Conservation (phyloP, 2,888 invertebrate species). For the Hydriomena furcata region DNA sequence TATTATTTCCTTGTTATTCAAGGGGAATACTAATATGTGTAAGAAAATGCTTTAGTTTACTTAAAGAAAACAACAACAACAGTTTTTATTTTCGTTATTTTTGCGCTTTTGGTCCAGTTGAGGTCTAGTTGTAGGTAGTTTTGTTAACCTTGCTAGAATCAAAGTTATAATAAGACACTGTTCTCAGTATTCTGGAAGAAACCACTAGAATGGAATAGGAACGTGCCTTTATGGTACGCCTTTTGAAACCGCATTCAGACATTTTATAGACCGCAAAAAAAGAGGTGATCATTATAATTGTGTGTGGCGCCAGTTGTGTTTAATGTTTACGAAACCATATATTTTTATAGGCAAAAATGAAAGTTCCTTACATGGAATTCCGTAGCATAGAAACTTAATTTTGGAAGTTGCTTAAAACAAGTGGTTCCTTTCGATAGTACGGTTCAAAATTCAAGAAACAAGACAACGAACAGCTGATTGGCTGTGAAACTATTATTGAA, state of each 20-base stretch:
- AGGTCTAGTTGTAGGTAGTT: not conserved
- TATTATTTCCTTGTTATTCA: too few relatives aligned
- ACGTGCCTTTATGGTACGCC: not conserved
- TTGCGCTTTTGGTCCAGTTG: slow-evolving; percentile 5
- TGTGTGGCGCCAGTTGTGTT: slow-evolving; percentile 14
- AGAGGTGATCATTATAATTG: slow-evolving; percentile 6
- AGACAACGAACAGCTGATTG: slow-evolving; percentile 9
- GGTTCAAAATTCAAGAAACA: too few relatives aligned
- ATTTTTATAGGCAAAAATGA: too few relatives aligned
- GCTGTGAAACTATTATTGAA: slow-evolving; percentile 7
- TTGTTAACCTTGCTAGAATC: not conserved
- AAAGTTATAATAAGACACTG: not conserved
- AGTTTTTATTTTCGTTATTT: not conserved
- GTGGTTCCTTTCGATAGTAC: too few relatives aligned
- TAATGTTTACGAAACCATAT: not conserved
- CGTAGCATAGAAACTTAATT: not conserved
- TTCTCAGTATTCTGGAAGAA: too few relatives aligned
- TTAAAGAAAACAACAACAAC: too few relatives aligned
- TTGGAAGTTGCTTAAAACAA: not conserved
- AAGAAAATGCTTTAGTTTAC: too few relatives aligned
- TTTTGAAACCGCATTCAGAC: slow-evolving; percentile 15
- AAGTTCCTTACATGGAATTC: too few relatives aligned
- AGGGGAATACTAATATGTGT: too few relatives aligned
- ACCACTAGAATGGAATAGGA: slow-evolving; percentile 3
- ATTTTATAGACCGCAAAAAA: slow-evolving; percentile 19